Evolutionary conservation across 2,113 vertebrate genomes (phyloP), one percentile per base, ranked within the genome.

Genomic region (Eubucco bourcierii): DNA sequence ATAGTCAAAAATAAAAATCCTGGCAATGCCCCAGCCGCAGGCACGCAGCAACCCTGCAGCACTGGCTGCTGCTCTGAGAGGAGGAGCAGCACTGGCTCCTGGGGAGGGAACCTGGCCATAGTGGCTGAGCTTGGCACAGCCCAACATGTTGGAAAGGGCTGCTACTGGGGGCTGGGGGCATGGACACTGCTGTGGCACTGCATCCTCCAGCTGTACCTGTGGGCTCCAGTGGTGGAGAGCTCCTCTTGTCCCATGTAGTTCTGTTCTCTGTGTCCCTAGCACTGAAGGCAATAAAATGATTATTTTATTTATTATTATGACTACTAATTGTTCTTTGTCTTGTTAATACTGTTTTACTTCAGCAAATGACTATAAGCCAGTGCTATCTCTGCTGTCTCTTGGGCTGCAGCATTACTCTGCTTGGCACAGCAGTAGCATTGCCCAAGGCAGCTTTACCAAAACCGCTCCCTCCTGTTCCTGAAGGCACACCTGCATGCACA

Each of bases 201-300:
- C 7, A 2, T 64, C 66, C 74, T 72, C 47, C 41, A 71, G 20
- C 58, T 46, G 53, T 53, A 55, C 34, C 76, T 3, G 0, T 28
- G 73, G 61, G 66, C 53, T 59, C 27, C 3, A 0, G 23, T 5
- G 70, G 25, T 60, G 46, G 87, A 58, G n/a, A 73, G 46, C 63
- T 34, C 46, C 78, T 65, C 63, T 76, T 2, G 3, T 72, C 67
- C 67, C 2, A 1, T 61, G 55, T 79, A 19, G 15, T 52, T 88
- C 68, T 90, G 66, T 78, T 72, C 13, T 47, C 71, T 70, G 20
- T 80, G 68, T 80, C 76, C 77, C 80, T 80, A 82, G 71, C 80
- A 80, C 90, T 89, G 91, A 95, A 87, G 93, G 79, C 91, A 96
- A 95, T 96, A 96, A 96, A 96, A 68, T 52, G 70, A 58, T 75